These are phyloP conservation scores for Gymnoscopelus braueri DNA, from an alignment of 2,797 vertebrate genomes.

Conservation along the genomic window DNA sequence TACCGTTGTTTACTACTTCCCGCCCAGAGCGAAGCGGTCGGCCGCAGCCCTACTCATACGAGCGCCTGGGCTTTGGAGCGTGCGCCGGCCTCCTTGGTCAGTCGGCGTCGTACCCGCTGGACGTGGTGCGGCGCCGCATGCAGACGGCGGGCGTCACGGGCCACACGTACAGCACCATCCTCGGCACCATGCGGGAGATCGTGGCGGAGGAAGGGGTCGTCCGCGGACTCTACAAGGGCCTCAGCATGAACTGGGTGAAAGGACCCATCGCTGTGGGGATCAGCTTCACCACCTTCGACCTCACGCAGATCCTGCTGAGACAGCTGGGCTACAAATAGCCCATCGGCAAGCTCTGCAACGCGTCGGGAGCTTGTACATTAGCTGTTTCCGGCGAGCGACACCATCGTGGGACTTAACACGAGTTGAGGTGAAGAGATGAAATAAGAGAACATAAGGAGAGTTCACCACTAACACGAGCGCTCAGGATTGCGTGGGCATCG, in stretches of 20 bases:
- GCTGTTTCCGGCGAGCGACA: too few species aligned
- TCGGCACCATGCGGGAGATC: constrained; percentile 88
- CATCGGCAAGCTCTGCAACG: too few species aligned
- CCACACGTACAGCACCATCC: constrained; percentile 86
- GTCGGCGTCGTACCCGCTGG: constrained; percentile 95
- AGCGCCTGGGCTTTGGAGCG: constrained; percentile 92
- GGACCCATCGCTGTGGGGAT: constrained; percentile 96
- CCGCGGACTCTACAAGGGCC: constrained; percentile 93
- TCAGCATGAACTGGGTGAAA: constrained; percentile 99
- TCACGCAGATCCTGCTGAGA: constrained; percentile 91
- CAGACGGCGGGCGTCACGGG: constrained; percentile 95
- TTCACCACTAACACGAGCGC: constrained; percentile 16
- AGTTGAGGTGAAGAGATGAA: too few species aligned
- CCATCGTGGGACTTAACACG: too few species aligned
- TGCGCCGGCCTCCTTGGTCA: constrained; percentile 95
- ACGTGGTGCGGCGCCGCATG: constrained; percentile 96
- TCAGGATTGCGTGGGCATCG: constrained; percentile 38
- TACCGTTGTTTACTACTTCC: background rate
- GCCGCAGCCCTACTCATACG: constrained; percentile 86
- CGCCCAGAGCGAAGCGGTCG: constrained; percentile 85
- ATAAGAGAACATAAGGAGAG: background rate
- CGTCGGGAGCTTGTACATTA: too few species aligned
- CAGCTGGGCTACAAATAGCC: constrained; percentile 71
- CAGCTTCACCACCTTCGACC: constrained; percentile 98
- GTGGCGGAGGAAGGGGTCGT: constrained; percentile 88